Percentiles rank a stretch among this genome's conserved stretches.
These are phyloP conservation scores for Chymomyza costata DNA, from an alignment of 1,140 invertebrate species.

Conservation along the genomic window DNA sequence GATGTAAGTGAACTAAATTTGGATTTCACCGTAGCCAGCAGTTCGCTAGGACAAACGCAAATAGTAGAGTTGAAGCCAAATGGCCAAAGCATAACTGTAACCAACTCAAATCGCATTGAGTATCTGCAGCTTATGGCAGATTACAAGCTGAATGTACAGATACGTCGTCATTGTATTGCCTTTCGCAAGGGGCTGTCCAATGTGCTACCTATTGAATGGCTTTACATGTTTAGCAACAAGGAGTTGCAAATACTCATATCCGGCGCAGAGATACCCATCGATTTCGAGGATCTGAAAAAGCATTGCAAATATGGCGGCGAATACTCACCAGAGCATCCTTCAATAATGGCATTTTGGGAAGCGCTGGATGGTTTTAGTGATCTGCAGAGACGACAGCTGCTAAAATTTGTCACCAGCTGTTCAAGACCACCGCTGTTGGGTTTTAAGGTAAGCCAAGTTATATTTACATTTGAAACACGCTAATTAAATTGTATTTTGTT, in stretches of 20 bases:
- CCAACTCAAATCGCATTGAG: constrained; percentile 93
- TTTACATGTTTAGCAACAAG: constrained; percentile 95
- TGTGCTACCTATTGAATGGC: constrained; percentile 92
- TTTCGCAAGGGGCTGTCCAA: constrained; percentile 91
- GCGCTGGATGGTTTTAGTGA: constrained; percentile 90
- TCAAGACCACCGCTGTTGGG: constrained; percentile 97
- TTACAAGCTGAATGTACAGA: constrained; percentile 95
- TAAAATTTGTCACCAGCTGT: constrained; percentile 98
- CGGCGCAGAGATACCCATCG: constrained; percentile 93
- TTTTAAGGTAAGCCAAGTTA: constrained; percentile 85
- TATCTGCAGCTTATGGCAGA: constrained; percentile 98
- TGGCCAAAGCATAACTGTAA: constrained; percentile 92
- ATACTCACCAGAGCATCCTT: constrained; percentile 86
- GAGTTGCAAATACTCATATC: constrained; percentile 96
- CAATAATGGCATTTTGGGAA: constrained; percentile 88
- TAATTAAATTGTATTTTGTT: constrained; percentile 19
- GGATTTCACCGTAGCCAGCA: constrained; percentile 95
- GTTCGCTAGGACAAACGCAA: constrained; percentile 92
- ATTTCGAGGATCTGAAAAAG: constrained; percentile 90
- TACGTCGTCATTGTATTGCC: constrained; percentile 88
- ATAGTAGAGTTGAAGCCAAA: constrained; percentile 93
- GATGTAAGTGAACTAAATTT: constrained; percentile 88
- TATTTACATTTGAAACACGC: not conserved
- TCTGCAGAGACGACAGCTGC: constrained; percentile 87
- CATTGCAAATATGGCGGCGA: constrained; percentile 92